These are phyloP conservation scores for Leptopilina drosophilae DNA, from an alignment of 2,888 invertebrate species.

Conservation along the genomic window DNA sequence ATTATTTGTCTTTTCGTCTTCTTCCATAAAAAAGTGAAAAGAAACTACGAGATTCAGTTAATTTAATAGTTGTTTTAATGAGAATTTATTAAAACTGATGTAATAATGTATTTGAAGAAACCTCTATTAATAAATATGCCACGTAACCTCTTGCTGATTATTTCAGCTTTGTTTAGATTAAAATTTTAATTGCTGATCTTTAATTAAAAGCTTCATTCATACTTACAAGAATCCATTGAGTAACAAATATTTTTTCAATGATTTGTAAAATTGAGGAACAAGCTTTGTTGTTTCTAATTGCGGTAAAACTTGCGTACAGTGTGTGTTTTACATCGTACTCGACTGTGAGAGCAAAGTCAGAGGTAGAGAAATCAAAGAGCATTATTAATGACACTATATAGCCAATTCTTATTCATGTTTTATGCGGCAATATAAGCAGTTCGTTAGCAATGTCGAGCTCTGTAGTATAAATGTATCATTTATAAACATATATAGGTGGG, in stretches of 20 bases:
- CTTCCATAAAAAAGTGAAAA: too few species aligned
- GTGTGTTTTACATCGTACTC: not conserved
- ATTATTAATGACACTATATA: slow-evolving; percentile 10
- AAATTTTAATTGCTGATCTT: not conserved
- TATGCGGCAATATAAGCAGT: slow-evolving; percentile 31
- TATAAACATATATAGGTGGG: slow-evolving; percentile 30
- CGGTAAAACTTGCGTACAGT: not conserved
- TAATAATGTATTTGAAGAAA: too few species aligned
- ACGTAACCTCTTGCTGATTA: too few species aligned
- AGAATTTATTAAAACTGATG: too few species aligned
- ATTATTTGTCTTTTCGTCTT: too few species aligned
- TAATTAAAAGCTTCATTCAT: too few species aligned
- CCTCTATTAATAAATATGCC: too few species aligned
- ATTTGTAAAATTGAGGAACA: slow-evolving; percentile 10
- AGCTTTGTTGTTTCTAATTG: slow-evolving; percentile 9
- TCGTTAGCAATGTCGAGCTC: slow-evolving; percentile 21
- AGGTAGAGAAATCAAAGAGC: not conserved
- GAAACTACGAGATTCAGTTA: too few species aligned
- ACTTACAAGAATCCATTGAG: too few species aligned
- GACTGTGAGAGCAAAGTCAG: not conserved
- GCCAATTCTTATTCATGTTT: slow-evolving; percentile 39
- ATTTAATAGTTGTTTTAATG: too few species aligned
- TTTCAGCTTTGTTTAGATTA: too few species aligned
- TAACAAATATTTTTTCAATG: not conserved
- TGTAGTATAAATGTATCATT: slow-evolving; percentile 25